Percentiles rank a stretch among this genome's conserved stretches.
Conservation (phyloP, 2,797 vertebrate genomes). For the Pterois miles region DNA sequence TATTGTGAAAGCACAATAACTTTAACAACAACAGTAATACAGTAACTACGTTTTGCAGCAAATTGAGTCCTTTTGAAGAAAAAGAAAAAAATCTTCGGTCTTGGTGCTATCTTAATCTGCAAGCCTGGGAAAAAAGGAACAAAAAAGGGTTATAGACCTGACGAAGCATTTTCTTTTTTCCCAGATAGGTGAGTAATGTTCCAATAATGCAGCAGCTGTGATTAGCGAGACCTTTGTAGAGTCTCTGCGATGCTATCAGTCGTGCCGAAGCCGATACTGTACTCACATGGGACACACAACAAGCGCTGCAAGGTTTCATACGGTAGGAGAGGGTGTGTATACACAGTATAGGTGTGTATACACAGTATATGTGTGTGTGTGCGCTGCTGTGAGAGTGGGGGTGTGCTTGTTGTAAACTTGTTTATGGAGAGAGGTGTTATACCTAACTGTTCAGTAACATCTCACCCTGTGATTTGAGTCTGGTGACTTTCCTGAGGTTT, state of each 20-base stretch:
- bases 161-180: slow-evolving; percentile 42
- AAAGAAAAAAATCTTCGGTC: not conserved
- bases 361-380: not conserved
- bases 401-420: slow-evolving; percentile 6
- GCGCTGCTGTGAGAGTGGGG: not conserved
- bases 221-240: slow-evolving; percentile 55
- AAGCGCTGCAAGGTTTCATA: slow-evolving; percentile 15
- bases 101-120: slow-evolving; percentile 13
- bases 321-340: not conserved
- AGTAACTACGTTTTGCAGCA: not conserved
- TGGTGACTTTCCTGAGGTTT: not conserved
- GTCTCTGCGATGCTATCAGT: slow-evolving; percentile 52
- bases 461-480: slow-evolving; percentile 7
- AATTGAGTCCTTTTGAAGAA: not conserved
- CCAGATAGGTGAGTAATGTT: slow-evolving; percentile 60
- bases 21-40: not conserved
- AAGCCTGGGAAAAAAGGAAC: slow-evolving; percentile 3
- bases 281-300: slow-evolving; percentile 34
- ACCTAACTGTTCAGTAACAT: slow-evolving; percentile 21
- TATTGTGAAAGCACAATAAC: not conserved
- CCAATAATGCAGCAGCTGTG: slow-evolving; percentile 62
- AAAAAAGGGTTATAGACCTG: slow-evolving; percentile 38
- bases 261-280: slow-evolving; percentile 35
- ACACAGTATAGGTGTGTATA: not conserved
- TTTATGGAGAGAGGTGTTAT: slow-evolving; percentile 3